These are phyloP conservation scores for Clarias gariepinus DNA, from an alignment of 2,113 vertebrate genomes.

Conservation along the genomic window DNA sequence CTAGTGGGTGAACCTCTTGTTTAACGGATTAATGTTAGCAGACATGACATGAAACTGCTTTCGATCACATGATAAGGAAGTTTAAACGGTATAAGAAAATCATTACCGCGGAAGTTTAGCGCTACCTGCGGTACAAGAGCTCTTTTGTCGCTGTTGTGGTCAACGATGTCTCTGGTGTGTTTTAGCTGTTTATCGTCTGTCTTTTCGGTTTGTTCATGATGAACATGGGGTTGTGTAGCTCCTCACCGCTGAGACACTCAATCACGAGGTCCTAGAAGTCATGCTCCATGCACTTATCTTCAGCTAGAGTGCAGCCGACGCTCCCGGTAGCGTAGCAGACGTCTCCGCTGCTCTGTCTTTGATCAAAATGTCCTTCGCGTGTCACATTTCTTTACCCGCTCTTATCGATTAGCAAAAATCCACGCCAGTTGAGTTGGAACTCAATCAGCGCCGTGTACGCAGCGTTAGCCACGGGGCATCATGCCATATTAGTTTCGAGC, in stretches of 20 bases:
- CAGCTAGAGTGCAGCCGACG: background rate
- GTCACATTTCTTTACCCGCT: background rate
- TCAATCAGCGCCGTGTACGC: background rate
- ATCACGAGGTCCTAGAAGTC: background rate
- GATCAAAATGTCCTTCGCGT: background rate
- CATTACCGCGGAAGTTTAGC: background rate
- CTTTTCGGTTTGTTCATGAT: background rate
- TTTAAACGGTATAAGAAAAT: background rate
- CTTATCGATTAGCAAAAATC: background rate
- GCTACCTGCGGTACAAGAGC: background rate
- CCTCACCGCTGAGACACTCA: background rate
- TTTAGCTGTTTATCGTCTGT: background rate
- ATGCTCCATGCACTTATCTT: background rate
- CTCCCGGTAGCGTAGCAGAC: background rate
- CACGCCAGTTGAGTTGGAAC: conserved; percentile 20
- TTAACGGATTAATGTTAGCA: background rate
- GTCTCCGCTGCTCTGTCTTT: background rate
- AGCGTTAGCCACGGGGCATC: conserved; percentile 25
- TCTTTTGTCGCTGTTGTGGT: background rate
- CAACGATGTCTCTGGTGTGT: no score
- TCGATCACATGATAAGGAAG: no score
- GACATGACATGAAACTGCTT: background rate
- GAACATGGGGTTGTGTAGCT: background rate
- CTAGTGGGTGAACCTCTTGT: background rate
- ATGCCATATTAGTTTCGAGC: conserved; percentile 57